phyloP scores from a whole-genome alignment of 92 coral and sea anemone species.

The Anthopleura xanthogrammica region DNA sequence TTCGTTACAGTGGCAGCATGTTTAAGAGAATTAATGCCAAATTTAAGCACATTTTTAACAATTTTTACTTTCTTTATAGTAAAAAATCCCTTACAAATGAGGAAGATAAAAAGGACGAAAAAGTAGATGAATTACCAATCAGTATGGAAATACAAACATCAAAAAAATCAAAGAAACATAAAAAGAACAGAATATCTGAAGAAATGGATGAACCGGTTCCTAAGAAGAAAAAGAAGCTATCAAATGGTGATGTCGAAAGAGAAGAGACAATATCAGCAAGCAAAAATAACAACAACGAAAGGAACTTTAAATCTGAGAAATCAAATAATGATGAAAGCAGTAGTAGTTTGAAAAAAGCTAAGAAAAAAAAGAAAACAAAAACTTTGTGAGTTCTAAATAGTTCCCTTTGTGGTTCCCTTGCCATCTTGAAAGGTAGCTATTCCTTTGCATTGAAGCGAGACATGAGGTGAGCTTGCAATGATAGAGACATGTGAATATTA shows the following conservation, averaged over 20 bases:
- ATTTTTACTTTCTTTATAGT: not conserved
- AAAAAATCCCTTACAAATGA: not conserved
- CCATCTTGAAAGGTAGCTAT: too few species aligned
- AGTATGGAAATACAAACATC: not conserved
- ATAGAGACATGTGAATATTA: too few species aligned
- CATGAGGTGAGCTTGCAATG: too few species aligned
- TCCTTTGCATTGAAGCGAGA: too few species aligned
- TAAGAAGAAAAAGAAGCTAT: conserved; percentile 19
- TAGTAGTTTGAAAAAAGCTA: not conserved
- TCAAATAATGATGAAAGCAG: not conserved
- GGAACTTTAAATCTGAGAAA: conserved; percentile 1
- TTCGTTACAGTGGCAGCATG: too few species aligned
- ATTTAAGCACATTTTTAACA: too few species aligned
- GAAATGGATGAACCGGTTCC: not conserved
- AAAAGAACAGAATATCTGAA: not conserved
- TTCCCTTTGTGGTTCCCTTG: too few species aligned
- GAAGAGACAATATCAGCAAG: not conserved
- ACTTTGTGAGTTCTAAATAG: not conserved
- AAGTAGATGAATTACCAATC: not conserved
- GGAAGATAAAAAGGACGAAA: not conserved
- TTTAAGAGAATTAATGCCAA: too few species aligned
- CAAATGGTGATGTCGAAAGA: not conserved
- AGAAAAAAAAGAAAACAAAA: conserved; percentile 23
- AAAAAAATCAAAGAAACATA: conserved; percentile 13
- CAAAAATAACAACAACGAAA: not conserved